A percentile compares a stretch with the other conserved stretches of the same genome.
These are phyloP conservation scores for Dasypogon diadema DNA, from an alignment of 2,888 invertebrate genomes.

Conservation along the genomic window DNA sequence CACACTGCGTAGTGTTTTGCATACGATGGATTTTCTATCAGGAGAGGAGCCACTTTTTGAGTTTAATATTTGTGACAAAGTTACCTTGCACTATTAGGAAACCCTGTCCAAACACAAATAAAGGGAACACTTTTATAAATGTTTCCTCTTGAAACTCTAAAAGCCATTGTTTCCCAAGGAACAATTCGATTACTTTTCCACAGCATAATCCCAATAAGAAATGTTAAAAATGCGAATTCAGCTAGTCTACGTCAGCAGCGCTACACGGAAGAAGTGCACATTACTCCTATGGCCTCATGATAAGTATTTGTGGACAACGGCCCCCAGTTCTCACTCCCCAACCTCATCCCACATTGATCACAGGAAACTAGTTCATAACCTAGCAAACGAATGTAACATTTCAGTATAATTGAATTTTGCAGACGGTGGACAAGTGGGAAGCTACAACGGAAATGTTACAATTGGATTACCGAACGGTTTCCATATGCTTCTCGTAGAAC, in stretches of 20 bases:
- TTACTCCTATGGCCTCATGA: slow-evolving; percentile 19
- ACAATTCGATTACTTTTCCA: neutral
- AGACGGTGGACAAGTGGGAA: slow-evolving; percentile 44
- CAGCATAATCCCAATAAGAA: slow-evolving; percentile 6
- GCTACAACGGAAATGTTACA: slow-evolving; percentile 45
- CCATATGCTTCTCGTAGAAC: slow-evolving; percentile 1
- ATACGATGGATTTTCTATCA: no score
- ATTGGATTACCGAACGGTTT: slow-evolving; percentile 46
- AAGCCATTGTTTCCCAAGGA: neutral
- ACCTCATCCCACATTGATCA: slow-evolving; percentile 11
- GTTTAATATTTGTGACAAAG: no score
- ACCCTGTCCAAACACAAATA: no score
- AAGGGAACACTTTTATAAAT: no score
- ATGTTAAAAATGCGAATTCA: slow-evolving; percentile 4
- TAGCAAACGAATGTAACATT: neutral
- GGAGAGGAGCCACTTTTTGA: no score
- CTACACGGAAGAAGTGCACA: slow-evolving; percentile 10
- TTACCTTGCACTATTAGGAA: no score
- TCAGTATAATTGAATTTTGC: slow-evolving; percentile 42
- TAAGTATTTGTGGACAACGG: slow-evolving; percentile 14
- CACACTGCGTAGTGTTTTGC: no score
- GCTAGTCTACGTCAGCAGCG: neutral
- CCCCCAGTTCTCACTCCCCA: neutral
- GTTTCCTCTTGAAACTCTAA: no score
- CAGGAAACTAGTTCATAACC: slow-evolving; percentile 39